These are phyloP conservation scores for Neoseiulus cucumeris DNA, from an alignment of 1,140 invertebrate species.

Conservation along the genomic window DNA sequence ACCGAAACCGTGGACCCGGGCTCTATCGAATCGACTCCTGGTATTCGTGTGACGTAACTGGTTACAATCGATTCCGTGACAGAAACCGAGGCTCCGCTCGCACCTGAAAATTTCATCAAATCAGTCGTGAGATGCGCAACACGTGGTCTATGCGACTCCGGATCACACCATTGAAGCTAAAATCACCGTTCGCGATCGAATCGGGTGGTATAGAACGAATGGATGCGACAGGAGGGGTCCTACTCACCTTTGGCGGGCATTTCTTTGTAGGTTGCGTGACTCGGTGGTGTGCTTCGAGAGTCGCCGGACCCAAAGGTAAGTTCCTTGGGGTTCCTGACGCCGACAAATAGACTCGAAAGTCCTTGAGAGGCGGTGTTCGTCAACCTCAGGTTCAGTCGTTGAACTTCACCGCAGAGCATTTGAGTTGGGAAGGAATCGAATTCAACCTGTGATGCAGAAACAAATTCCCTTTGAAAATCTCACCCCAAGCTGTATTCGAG, in stretches of 20 bases:
- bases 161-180: no score
- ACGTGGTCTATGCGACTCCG: no score
- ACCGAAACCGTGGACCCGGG: conserved; percentile 36
- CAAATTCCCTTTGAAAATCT: conserved; percentile 15
- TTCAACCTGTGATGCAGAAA: conserved; percentile 33
- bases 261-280: conserved; percentile 21
- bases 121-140: no score
- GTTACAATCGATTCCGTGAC: background rate
- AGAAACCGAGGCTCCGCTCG: no score
- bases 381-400: conserved; percentile 41
- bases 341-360: conserved; percentile 42
- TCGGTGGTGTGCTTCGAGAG: conserved; percentile 20
- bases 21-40: conserved; percentile 29
- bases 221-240: no score
- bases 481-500: no score
- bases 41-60: conserved; percentile 22
- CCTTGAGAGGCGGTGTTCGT: conserved; percentile 44
- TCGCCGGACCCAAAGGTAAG: conserved; percentile 34
- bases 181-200: no score
- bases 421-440: conserved; percentile 45
- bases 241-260: conserved; percentile 10
- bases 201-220: no score
- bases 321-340: conserved; percentile 43
- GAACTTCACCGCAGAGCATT: conserved; percentile 49
- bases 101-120: no score